Percentiles rank a stretch among this genome's conserved stretches.
phyloP scores from a whole-genome alignment of 2,888 invertebrate genomes.

The Cheilosia scutellata region DNA sequence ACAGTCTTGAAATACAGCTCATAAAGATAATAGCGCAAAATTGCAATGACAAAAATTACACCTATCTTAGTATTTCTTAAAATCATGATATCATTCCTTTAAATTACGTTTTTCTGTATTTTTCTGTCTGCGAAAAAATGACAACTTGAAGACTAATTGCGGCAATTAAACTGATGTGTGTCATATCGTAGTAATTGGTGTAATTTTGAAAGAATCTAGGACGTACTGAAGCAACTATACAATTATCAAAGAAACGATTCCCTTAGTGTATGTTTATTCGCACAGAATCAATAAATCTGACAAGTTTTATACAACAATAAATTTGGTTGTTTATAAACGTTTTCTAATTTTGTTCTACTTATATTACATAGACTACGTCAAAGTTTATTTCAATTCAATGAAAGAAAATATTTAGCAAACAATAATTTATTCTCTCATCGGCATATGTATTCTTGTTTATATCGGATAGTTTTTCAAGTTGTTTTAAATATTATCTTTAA shows the following conservation, averaged over 20 bases:
- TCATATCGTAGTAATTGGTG: neutral
- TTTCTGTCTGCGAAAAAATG: neutral
- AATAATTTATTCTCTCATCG: too few species aligned
- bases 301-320: too few species aligned
- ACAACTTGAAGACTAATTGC: neutral
- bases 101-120: neutral
- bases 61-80: neutral
- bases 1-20: neutral
- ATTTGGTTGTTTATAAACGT: neutral
- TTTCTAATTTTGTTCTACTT: too few species aligned
- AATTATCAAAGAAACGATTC: neutral
- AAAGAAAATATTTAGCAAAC: too few species aligned
- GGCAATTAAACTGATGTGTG: neutral
- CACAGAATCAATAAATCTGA: neutral
- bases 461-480: too few species aligned
- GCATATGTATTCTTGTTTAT: too few species aligned
- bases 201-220: neutral
- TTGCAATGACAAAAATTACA: neutral
- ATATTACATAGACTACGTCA: too few species aligned
- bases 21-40: neutral
- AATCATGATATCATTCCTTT: neutral
- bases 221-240: neutral
- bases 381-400: too few species aligned
- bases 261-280: neutral
- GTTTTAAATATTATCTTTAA: too few species aligned